Conservation (phyloP, 2,888 invertebrate species). For the Clostera curtula region DNA sequence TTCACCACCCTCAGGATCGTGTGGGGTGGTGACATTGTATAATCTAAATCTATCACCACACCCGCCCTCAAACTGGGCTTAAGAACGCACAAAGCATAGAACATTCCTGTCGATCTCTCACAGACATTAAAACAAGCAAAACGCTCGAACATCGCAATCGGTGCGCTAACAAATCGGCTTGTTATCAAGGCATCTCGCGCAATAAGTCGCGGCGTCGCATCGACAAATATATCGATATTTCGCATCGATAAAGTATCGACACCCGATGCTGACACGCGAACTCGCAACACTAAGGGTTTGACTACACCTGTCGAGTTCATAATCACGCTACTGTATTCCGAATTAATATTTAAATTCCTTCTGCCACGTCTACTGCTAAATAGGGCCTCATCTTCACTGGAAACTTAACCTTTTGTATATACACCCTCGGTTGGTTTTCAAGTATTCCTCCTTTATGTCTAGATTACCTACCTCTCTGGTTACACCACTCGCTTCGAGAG, state of each 20-base stretch:
- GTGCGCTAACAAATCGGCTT: conserved; percentile 60
- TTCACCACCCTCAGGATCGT: no score
- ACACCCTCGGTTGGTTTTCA: no score
- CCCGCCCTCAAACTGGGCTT: conserved; percentile 16
- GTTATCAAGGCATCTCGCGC: conserved; percentile 58
- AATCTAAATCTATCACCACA: conserved; percentile 4
- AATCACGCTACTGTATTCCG: no score
- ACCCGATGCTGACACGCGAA: conserved; percentile 42
- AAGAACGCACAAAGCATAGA: conserved; percentile 19
- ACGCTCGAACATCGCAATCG: conserved; percentile 26
- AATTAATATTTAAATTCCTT: no score
- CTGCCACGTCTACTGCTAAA: no score
- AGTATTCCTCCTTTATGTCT: no score
- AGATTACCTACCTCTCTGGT: no score
- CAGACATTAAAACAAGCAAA: conserved; percentile 37
- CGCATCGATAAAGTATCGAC: conserved; percentile 51
- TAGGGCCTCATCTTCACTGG: no score
- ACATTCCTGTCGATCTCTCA: conserved; percentile 27
- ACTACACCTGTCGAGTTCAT: no score
- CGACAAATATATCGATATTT: conserved; percentile 63
- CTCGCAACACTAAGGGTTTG: conserved; percentile 42
- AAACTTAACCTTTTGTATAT: no score
- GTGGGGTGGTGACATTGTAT: no score
- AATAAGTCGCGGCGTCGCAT: conserved; percentile 55
- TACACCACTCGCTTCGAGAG: no score